These are phyloP conservation scores for Thamnophis elegans DNA, from an alignment of 2,797 vertebrate genomes.

Conservation along the genomic window DNA sequence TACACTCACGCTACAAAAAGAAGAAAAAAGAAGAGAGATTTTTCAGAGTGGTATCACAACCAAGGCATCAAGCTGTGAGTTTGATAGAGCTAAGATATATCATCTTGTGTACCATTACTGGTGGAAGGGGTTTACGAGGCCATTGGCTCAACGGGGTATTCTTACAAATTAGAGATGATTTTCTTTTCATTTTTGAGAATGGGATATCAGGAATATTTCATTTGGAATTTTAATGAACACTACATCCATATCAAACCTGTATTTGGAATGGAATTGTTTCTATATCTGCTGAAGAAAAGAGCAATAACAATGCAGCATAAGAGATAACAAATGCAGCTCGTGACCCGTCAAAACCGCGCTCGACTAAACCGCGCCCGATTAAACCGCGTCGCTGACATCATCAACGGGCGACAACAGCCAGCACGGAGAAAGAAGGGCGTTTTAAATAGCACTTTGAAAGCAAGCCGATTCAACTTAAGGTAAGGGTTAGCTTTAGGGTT, in stretches of 20 bases:
- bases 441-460: too few species aligned
- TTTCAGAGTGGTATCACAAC: neutral
- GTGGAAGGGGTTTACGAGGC: neutral
- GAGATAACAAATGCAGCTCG: neutral
- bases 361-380: too few species aligned
- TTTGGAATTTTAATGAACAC: neutral
- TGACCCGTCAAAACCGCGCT: too few species aligned
- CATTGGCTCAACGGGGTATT: neutral
- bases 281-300: neutral
- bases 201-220: neutral
- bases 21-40: too few species aligned
- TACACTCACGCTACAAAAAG: slow-evolving; percentile 75
- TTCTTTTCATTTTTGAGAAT: neutral
- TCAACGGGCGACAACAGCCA: too few species aligned
- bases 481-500: too few species aligned
- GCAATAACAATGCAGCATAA: too few species aligned
- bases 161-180: neutral
- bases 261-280: neutral
- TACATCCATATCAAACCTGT: neutral
- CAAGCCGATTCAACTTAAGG: too few species aligned
- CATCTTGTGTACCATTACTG: neutral
- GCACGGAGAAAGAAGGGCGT: too few species aligned
- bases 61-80: neutral
- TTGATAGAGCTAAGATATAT: neutral
- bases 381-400: too few species aligned